Base-by-base conservation (phyloP, 2,113 vertebrate species). In the Alosa alosa region DNA sequence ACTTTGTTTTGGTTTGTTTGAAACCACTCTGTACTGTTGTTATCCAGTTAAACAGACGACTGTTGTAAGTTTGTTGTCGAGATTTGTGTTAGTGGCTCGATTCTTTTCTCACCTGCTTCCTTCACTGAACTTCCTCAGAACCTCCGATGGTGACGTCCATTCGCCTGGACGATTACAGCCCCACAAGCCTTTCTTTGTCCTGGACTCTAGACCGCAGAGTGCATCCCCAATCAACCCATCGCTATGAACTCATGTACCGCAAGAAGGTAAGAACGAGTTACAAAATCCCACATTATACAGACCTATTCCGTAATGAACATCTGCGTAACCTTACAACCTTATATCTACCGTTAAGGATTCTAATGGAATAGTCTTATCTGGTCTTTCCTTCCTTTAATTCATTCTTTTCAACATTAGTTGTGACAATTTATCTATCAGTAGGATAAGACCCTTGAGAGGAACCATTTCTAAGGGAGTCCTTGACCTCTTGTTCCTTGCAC, bases 221-320 rank as follows among this genome's bases (percentile, higher is more conserved):
- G 91, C 95, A 95, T 85, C 95, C 94, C 86, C 95, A 96, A 0
- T 95, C 96, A 90, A 96, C 90, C 94, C 93, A 94, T 83, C 97
- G 96, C 89, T 99, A 98, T 0, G 97, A 99, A 91, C 96, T 99
- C 91, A 99, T 97, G 94, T 99, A 98, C 95, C 97, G 96, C 90
- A 96, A 96, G 92, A 99, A 99, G 96, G 98, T 99, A 93, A 82
- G 90, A 78, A 39, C 72, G 13, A 15, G 68, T 75, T 75, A 11
- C 36, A 13, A 36, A 36, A 15, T 78, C 13, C 3, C 13, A 41
- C 36, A 17, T 36, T 78, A 78, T 17, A 39, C 31, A 78, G 1
- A 11, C 15, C 36, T 78, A 36, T 39, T 39, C 72, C 36, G 1
- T 15, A 9, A 36, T 18, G 31, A 36, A 78, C 36, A 15, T 39